Evolutionary conservation across 2,113 vertebrate genomes (phyloP).

Genomic region (Athene noctua): DNA sequence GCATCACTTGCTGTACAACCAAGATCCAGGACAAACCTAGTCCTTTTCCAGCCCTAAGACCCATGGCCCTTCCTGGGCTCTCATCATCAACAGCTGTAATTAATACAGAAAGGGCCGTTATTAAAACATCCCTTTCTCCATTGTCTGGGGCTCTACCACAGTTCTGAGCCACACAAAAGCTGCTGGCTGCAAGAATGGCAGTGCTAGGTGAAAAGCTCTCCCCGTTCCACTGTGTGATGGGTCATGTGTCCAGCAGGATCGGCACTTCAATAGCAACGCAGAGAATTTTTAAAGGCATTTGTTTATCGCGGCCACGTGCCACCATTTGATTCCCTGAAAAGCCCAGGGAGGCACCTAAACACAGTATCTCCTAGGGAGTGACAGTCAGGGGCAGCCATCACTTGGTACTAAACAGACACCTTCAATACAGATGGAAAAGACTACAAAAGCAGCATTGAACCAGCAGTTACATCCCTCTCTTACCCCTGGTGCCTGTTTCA

Average conservation of each 20-base stretch:
- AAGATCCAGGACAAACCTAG: not conserved
- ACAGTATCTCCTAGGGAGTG: not conserved
- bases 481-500: not conserved
- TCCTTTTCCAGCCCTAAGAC: not conserved
- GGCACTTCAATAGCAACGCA: not conserved
- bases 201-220: not conserved
- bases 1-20: not conserved
- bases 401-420: not conserved
- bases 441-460: conserved; percentile 19
- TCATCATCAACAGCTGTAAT: not conserved
- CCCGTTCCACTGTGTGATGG: rapidly evolving
- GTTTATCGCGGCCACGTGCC: not conserved
- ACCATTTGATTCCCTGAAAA: conserved; percentile 26
- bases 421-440: not conserved
- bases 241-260: not conserved
- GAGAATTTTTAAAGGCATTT: conserved; percentile 35
- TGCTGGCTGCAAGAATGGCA: not conserved
- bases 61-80: not conserved
- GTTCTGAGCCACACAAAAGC: conserved; percentile 20
- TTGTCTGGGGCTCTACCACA: not conserved
- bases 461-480: not conserved
- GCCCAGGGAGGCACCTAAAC: conserved; percentile 20
- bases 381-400: not conserved
- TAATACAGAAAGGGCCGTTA: not conserved
- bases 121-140: not conserved